These are phyloP conservation scores for Cryptoblepharus egeriae DNA, from an alignment of 2,797 vertebrate species.

Conservation along the genomic window DNA sequence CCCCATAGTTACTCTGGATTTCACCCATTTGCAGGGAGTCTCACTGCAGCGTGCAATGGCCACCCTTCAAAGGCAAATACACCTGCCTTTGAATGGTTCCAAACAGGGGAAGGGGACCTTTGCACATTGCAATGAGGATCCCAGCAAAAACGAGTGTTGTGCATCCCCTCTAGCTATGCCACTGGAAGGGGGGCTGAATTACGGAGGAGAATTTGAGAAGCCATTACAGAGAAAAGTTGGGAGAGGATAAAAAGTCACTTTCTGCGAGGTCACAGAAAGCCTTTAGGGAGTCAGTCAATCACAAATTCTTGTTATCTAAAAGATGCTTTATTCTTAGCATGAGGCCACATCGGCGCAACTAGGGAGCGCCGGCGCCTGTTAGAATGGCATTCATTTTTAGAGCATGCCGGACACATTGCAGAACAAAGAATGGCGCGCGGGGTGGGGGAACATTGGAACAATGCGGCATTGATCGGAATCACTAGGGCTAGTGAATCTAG, in stretches of 20 bases:
- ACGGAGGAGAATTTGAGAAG: not conserved
- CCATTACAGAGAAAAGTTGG: not conserved
- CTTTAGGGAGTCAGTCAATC: slow-evolving; percentile 16
- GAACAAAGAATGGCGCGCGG: not conserved
- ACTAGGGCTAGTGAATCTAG: not conserved
- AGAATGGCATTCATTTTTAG: not conserved
- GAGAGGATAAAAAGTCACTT: not conserved
- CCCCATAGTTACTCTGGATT: too few relatives aligned
- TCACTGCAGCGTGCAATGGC: too few relatives aligned
- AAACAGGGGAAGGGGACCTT: too few relatives aligned
- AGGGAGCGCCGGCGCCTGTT: not conserved
- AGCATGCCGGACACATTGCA: not conserved
- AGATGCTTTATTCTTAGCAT: slow-evolving; percentile 16
- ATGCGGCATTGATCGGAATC: not conserved
- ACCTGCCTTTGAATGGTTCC: too few relatives aligned
- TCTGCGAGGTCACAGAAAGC: not conserved
- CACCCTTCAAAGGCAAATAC: too few relatives aligned
- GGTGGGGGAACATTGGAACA: not conserved
- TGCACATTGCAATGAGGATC: too few relatives aligned
- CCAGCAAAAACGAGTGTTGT: too few relatives aligned
- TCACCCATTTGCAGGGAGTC: too few relatives aligned
- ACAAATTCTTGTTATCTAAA: slow-evolving; percentile 4
- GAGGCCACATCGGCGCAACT: not conserved
- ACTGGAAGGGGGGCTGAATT: too few relatives aligned
- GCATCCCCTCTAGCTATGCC: too few relatives aligned